Conservation (phyloP, 2,113 vertebrate species). For the Electrona antarctica region DNA sequence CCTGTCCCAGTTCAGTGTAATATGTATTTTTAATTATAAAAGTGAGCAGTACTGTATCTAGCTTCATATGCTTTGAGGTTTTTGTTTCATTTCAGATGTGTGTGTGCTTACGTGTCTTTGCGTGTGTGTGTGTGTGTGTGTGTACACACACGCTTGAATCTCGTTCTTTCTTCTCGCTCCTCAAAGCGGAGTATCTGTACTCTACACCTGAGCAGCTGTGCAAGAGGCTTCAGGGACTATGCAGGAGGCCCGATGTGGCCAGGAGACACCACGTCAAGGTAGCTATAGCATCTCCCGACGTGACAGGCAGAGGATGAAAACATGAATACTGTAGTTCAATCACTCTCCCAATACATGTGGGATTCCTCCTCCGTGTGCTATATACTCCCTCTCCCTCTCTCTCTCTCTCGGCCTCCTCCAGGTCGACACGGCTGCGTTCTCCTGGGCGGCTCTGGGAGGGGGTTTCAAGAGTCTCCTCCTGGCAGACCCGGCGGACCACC, state of each 20-base stretch:
- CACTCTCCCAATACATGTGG: too few relatives aligned
- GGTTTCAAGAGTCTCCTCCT: conserved; percentile 86
- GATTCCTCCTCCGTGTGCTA: too few relatives aligned
- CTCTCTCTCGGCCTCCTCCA: conserved; percentile 48
- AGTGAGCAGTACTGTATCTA: conserved; percentile 85
- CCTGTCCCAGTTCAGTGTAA: conserved; percentile 88
- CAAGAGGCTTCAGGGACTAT: conserved; percentile 89
- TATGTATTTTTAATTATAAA: conserved; percentile 94
- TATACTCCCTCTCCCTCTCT: not conserved
- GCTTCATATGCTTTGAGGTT: conserved; percentile 88
- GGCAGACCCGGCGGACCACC: conserved; percentile 62
- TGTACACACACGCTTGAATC: not conserved
- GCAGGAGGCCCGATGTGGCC: conserved; percentile 85
- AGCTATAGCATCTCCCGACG: conserved; percentile 36
- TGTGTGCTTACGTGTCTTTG: conserved; percentile 74
- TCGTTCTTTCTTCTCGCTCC: conserved; percentile 42
- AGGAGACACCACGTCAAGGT: conserved; percentile 90
- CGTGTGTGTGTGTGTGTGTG: conserved; percentile 81
- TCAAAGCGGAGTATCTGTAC: conserved; percentile 92
- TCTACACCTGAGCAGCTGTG: conserved; percentile 95
- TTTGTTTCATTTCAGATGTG: conserved; percentile 92
- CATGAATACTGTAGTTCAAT: not conserved
- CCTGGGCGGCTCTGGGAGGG: conserved; percentile 85
- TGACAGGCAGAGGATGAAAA: conserved; percentile 5
- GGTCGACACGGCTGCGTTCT: conserved; percentile 86